These are phyloP conservation scores for Telmatherina bonti DNA, from an alignment of 2,797 vertebrate genomes.

Conservation along the genomic window DNA sequence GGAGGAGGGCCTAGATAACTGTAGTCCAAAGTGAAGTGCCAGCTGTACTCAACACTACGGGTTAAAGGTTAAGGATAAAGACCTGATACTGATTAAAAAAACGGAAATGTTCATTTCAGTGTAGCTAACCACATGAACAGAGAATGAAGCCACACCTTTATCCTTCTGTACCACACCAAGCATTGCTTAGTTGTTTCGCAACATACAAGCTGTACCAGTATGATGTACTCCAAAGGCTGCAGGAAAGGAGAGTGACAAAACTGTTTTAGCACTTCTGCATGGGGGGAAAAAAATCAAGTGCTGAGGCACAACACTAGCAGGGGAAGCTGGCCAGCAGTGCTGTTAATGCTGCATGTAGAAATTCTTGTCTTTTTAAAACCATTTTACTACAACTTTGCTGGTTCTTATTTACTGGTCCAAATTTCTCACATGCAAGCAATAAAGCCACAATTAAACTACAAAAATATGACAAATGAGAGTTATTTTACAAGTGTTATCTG, in stretches of 20 bases:
- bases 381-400: background rate
- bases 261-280: conserved; percentile 21
- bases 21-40: conserved; percentile 55
- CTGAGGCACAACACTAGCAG: conserved; percentile 23
- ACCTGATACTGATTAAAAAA: conserved; percentile 21
- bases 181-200: too few species aligned
- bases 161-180: conserved; percentile 6
- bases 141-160: conserved; percentile 29
- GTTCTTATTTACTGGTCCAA: background rate
- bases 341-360: conserved; percentile 24
- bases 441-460: background rate
- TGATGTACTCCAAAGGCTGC: conserved; percentile 14
- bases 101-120: conserved; percentile 3
- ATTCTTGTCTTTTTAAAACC: conserved; percentile 7
- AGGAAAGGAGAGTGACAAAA: conserved; percentile 6
- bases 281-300: conserved; percentile 36
- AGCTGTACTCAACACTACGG: conserved; percentile 66
- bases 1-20: conserved; percentile 65
- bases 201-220: background rate
- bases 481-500: background rate
- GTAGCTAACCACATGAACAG: background rate
- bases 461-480: background rate
- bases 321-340: conserved; percentile 15
- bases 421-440: background rate
- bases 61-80: conserved; percentile 61